These are phyloP conservation scores for Bubalus kerabau DNA, from an alignment of 2,113 vertebrate species.

Conservation along the genomic window DNA sequence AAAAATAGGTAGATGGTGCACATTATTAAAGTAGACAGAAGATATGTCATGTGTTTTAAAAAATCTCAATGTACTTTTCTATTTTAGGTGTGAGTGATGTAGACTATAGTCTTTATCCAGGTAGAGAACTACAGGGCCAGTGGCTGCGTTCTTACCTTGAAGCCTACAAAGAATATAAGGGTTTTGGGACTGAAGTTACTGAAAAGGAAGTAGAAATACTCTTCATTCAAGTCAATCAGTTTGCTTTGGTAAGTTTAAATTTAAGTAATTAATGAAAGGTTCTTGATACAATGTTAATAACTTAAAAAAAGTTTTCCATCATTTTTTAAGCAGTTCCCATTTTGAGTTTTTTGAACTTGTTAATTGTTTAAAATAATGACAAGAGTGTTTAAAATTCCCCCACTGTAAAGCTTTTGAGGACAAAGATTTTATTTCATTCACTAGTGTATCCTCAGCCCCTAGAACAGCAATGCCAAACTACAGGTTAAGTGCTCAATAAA, in stretches of 20 bases:
- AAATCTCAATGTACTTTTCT: not conserved
- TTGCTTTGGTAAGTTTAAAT: conserved; percentile 90
- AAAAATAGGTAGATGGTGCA: not conserved
- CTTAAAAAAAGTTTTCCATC: not conserved
- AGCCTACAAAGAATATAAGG: conserved; percentile 93
- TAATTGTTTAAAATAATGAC: conserved; percentile 35
- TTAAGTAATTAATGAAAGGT: not conserved
- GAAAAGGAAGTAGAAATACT: conserved; percentile 91
- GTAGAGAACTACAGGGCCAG: conserved; percentile 87
- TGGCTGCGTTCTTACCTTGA: conserved; percentile 95
- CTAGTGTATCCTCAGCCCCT: not conserved
- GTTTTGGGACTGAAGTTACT: conserved; percentile 84
- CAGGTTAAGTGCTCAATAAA: not conserved
- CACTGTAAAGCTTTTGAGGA: not conserved
- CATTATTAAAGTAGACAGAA: not conserved
- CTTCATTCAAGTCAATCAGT: conserved; percentile 96
- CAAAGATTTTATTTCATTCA: not conserved
- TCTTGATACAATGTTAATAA: not conserved
- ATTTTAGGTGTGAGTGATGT: conserved; percentile 93
- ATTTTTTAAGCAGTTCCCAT: not conserved
- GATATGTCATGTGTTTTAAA: not conserved
- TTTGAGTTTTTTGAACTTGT: conserved; percentile 11
- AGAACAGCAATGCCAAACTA: not conserved
- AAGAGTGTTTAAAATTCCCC: not conserved
- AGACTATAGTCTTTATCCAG: conserved; percentile 94